Percentiles rank a stretch among this genome's conserved stretches.
phyloP scores from a whole-genome alignment of 2,888 invertebrate species.

The Pseudolycoriella hygida region DNA sequence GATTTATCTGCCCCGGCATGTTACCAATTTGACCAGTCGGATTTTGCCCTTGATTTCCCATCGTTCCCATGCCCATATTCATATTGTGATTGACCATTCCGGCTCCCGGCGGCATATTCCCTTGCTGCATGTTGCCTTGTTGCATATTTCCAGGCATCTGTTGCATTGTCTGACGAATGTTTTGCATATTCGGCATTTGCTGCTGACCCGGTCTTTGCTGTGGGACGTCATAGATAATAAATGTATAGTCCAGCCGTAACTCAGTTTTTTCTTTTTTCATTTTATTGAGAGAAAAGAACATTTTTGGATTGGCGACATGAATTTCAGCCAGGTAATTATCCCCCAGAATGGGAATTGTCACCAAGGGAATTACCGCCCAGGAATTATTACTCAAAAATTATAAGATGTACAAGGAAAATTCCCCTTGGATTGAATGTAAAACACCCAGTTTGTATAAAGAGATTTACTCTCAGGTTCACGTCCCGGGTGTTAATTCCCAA shows the following conservation, averaged over 20 bases:
- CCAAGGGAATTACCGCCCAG: too few species aligned
- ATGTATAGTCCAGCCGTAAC: not conserved
- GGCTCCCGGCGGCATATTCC: slow-evolving; percentile 20
- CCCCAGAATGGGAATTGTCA: too few species aligned
- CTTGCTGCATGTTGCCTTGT: slow-evolving; percentile 21
- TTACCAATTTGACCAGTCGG: slow-evolving; percentile 15
- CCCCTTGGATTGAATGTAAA: too few species aligned
- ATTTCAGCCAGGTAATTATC: too few species aligned
- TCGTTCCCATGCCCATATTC: slow-evolving; percentile 31
- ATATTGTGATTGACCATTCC: slow-evolving; percentile 18
- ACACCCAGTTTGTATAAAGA: too few species aligned
- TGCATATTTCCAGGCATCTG: slow-evolving; percentile 3
- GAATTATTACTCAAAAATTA: too few species aligned
- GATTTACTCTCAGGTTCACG: too few species aligned
- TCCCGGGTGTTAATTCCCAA: too few species aligned
- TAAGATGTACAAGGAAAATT: too few species aligned
- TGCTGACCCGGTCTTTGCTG: slow-evolving; percentile 22
- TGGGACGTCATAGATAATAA: slow-evolving; percentile 1
- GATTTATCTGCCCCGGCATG: slow-evolving; percentile 24
- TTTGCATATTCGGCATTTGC: slow-evolving; percentile 20
- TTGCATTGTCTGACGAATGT: slow-evolving; percentile 13
- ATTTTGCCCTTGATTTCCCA: slow-evolving; percentile 1
- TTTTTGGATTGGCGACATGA: too few species aligned
- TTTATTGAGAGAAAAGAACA: too few species aligned
- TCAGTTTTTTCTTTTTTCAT: too few species aligned